Percentiles rank a stretch among this genome's conserved stretches.
Conservation (phyloP, 2,888 invertebrate genomes). For the Epirrhoe alternata region DNA sequence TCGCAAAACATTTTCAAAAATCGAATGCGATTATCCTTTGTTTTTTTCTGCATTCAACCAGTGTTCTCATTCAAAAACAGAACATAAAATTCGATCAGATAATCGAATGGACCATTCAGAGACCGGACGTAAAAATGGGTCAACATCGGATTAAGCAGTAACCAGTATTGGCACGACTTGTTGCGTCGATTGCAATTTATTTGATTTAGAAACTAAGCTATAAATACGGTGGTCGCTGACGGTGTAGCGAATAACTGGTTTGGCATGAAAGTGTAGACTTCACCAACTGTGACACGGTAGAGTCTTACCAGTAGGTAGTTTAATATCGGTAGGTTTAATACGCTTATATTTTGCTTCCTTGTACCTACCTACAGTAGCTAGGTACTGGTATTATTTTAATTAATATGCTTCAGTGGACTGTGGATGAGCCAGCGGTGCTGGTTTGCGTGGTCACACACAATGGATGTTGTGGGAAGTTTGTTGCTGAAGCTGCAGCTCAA, state of each 20-base stretch:
- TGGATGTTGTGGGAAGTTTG: too few species aligned
- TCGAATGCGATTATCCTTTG: too few species aligned
- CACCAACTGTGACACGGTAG: slow-evolving; percentile 27
- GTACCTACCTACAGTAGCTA: too few species aligned
- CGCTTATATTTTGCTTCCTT: not conserved
- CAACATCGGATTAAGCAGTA: slow-evolving; percentile 27
- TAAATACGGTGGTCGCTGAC: slow-evolving; percentile 40
- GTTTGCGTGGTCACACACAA: too few species aligned
- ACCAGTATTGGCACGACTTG: slow-evolving; percentile 28
- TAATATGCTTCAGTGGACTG: too few species aligned
- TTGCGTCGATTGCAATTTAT: slow-evolving; percentile 48
- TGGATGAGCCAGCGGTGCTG: too few species aligned
- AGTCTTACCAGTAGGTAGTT: slow-evolving; percentile 17
- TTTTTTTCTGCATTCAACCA: not conserved
- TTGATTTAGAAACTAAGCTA: slow-evolving; percentile 59
- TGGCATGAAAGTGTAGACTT: slow-evolving; percentile 60
- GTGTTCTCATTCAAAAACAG: not conserved
- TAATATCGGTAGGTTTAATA: not conserved
- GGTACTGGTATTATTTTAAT: too few species aligned
- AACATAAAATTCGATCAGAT: not conserved
- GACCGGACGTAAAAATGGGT: slow-evolving; percentile 30
- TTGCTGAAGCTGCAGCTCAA: too few species aligned
- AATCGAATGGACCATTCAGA: slow-evolving; percentile 9
- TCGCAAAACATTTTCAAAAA: not conserved
- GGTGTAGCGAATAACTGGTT: slow-evolving; percentile 60